A percentile compares a stretch with the other conserved stretches of the same genome.
These are phyloP conservation scores for Zoroaster sp. DNA, from an alignment of 53 echinoderm and acorn worm species.

Conservation along the genomic window DNA sequence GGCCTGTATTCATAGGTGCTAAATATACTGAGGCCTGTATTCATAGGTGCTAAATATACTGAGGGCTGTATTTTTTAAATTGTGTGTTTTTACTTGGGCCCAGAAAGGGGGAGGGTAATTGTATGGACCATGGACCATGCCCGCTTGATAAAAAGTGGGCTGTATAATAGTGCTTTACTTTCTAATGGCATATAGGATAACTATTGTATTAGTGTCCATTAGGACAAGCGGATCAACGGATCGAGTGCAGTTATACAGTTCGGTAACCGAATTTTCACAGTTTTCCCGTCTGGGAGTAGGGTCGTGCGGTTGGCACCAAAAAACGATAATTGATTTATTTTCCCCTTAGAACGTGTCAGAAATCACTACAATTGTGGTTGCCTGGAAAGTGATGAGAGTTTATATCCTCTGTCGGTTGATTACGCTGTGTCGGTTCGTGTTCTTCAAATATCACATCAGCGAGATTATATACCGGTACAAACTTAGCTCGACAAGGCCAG, in stretches of 20 bases:
- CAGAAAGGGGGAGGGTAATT: no score
- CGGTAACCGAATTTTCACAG: not conserved
- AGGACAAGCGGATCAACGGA: no score
- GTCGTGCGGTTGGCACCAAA: not conserved
- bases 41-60: no score
- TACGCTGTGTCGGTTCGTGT: not conserved
- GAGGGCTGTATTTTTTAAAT: no score
- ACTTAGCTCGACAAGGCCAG: not conserved
- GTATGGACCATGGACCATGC: no score
- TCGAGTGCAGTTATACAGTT: not conserved
- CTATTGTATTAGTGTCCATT: no score
- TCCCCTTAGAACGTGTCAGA: not conserved
- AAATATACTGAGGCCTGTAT: no score
- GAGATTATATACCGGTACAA: not conserved
- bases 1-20: no score
- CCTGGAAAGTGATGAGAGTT: not conserved
- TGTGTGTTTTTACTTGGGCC: no score
- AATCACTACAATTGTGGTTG: not conserved
- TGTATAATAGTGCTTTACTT: no score
- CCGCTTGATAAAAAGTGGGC: no score
- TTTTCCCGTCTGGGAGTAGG: not conserved
- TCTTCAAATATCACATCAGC: not conserved
- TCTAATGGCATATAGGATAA: no score
- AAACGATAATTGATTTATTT: not conserved
- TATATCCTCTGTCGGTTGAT: not conserved